Percentiles rank a stretch among this genome's conserved stretches.
These are phyloP conservation scores for Sycobia sp. DNA, from an alignment of 1,140 invertebrate genomes.

Conservation along the genomic window DNA sequence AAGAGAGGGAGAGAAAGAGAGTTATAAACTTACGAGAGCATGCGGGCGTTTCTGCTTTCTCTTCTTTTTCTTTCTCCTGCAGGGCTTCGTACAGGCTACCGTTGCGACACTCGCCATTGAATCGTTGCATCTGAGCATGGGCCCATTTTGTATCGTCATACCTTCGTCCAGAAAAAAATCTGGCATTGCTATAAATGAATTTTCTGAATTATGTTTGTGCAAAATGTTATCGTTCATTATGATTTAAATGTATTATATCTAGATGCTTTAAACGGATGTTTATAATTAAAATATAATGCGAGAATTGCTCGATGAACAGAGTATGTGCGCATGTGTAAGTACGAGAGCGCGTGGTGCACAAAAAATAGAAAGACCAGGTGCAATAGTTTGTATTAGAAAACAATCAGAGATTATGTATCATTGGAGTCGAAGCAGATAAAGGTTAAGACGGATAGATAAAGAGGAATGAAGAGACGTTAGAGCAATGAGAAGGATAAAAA, in stretches of 20 bases:
- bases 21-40: conserved; percentile 21
- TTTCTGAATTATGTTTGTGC: not conserved
- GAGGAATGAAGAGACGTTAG: not conserved
- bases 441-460: not conserved
- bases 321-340: not conserved
- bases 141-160: conserved; percentile 55
- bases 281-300: too few relatives aligned
- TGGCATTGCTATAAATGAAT: conserved; percentile 11
- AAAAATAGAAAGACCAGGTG: too few relatives aligned
- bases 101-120: conserved; percentile 38
- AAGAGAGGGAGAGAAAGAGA: not conserved
- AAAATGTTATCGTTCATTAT: not conserved
- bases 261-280: too few relatives aligned
- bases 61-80: conserved; percentile 56
- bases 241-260: too few relatives aligned
- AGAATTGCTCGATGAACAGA: not conserved
- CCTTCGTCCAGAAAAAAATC: conserved; percentile 45
- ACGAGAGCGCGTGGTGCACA: too few relatives aligned
- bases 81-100: conserved; percentile 48
- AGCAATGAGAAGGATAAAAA: not conserved
- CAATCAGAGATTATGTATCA: too few relatives aligned
- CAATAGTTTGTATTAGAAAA: too few relatives aligned
- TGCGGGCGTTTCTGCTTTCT: conserved; percentile 37
- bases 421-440: not conserved
- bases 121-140: conserved; percentile 53